Base-by-base conservation (phyloP, 2,797 vertebrate species). In the Parotocinclus haroldoi region DNA sequence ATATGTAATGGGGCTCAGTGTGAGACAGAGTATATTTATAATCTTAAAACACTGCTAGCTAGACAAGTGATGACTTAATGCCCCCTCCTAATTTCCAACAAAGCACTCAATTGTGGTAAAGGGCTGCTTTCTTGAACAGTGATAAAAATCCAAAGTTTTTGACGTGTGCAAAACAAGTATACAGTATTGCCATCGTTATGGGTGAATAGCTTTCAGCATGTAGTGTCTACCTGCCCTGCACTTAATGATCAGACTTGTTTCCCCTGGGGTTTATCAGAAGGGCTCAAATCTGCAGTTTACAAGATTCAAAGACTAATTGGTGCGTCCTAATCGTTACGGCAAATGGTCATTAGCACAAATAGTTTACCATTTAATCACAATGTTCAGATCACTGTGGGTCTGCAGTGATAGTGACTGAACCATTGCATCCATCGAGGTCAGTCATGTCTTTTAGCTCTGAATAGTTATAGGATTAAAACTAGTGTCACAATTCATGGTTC, bases 41-140 rank as follows among this genome's bases (percentile, higher is more conserved):
- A 75, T 77, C 72, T 66, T 55, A 69, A 53, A 59, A 53, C 72
- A 64, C 58, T 63, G 66, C 52, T 66, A 54, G 76, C 66, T 61
- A 75, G 76, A 78, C 66, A 75, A 72, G 62, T 72, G 76, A 75
- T 67, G 71, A 78, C 76, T 75, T 78, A 75, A 78, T 78, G 27
- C 62, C 61, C 48, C 37, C 16, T 69, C 63, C 66, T 75, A 66
- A 72, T 75, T 71, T 69, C 68, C 71, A 45, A 72, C 69, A 74
- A 75, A 72, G 66, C 66, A 59, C 71, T 64, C 50, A 27, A 71
- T 75, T 69, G 63, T 3, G 11, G 58, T 72, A 65, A 55, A 58
- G 56, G 55, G 66, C 51, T 58, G 14, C 66, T 72, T 57, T 74
- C 52, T 62, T 7, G 52, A 70, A 36, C 37, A 42, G 9, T 63